Evolutionary conservation across 2,888 invertebrate genomes (phyloP), one percentile per base, ranked within the genome.

Genomic region (Allophyes oxyacanthae): DNA sequence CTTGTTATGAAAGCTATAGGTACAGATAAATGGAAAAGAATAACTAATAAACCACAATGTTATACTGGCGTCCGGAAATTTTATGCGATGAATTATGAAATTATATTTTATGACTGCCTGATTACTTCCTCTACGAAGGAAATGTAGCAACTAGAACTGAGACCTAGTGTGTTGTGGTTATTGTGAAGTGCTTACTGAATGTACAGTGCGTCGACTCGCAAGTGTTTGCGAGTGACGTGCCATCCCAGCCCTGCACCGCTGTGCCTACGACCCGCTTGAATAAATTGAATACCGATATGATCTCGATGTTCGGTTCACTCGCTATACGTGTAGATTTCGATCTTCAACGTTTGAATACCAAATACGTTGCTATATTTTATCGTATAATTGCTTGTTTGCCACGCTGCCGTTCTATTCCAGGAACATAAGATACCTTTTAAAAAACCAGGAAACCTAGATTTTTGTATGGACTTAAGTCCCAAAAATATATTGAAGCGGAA

Each of bases 281-380:
- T 78, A 78, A 76, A 79, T 77, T 76, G 72, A 70, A 76, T 67
- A 67, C 55, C 49, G 75, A 77, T 79, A 69, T 65, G 49, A 76
- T 77, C 72, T 65, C 28, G 11, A 34, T 48, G 43, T 25, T 51
- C 36, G 58, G 51, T 38, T 56, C 38, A 55, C 56, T 49, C 41
- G 43, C 46, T 28, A 20, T 48, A 50, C 38, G 55, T 46, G 46
- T 45, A 50, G 69, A 71, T 74, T 64, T 30, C 53, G 48, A 67
- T 69, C 73, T 69, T 34, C 51, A 48, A 55, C 45, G 44, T 64
- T 50, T 63, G 55, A 67, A 64, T 64, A 60, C 45, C 33, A 51
- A 73, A 51, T 53, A 14, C 34, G 20, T 51, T 38, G 38, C 20
- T 46, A 42, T 48, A 33, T 7, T 10, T n/a, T 38, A 40, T 26